Evolutionary conservation across 2,797 vertebrate genomes (phyloP), one percentile per base, ranked within the genome.

Genomic region (Karalla daura): DNA sequence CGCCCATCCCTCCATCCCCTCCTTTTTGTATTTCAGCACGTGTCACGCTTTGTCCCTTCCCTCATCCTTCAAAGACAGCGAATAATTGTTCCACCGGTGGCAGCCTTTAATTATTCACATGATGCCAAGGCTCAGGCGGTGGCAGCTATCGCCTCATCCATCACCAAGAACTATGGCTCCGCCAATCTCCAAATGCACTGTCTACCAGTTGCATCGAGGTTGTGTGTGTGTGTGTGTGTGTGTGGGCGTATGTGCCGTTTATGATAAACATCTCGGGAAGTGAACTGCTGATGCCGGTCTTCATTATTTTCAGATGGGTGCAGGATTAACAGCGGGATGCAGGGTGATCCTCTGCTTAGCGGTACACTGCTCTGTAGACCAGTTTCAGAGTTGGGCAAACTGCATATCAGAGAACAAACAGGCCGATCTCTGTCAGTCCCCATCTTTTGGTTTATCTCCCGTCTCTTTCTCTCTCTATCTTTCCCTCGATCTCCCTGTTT

Each of bases 21-120:
- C 63, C 70, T 51, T 71, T 70, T 49, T 69, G 74, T 77, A 80
- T 74, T 76, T 76, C 80, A 54, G 53, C 63, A 33, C 32, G 39
- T 69, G 80, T 84, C 85, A 70, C 55, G 24, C 60, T 63, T 23
- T n/a, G 65, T 70, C 69, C 68, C 60, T 46, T 74, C 62, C 76
- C 81, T 81, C 88, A 91, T 92, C 79, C 75, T 73, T 90, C 88
- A 90, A 17, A 63, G 67, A 73, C 80, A 54, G 74, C 59, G 32
- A 80, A 82, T 91, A 91, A 92, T 91, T 90, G 88, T 91, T 87
- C 85, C 79, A 85, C 74, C 66, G 70, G 87, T 88, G 87, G 86
- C 86, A 86, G 88, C 39, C 72, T 87, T 92, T 92, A 90, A 93
- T 92, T 91, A 92, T 91, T 92, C 87, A 91, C 85, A 84, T 83